Base-by-base conservation (phyloP, 2,113 vertebrate genomes). In the Scalopus aquaticus region DNA sequence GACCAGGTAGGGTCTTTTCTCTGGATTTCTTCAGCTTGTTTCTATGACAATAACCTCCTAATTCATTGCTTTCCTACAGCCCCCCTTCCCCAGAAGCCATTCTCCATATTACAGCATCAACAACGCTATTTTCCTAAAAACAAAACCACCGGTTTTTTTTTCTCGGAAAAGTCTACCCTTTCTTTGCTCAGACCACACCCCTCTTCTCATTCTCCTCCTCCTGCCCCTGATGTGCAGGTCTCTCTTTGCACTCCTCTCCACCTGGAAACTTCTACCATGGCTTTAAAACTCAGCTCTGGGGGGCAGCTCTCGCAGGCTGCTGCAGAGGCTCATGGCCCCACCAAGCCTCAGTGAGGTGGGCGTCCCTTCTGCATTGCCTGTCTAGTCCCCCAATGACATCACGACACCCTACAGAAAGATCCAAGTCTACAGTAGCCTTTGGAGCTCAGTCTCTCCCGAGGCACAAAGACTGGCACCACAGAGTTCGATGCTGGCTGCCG, bases 161-260 rank as follows among this genome's bases (percentile, higher is more conserved):
- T 39, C 87, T 12, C 17, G 9, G 30, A 35, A 73, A 0, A 26
- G 24, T 32, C 5, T 4, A 0, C 44, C 39, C 62, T n/a, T 51
- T 10, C 62, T n/a, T 51, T 10, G 44, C 60, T 35, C 2, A 0
- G 0, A 22, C 4, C 15, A 17, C 39, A 10, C 10, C 6, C 60
- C 22, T 26, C 30, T 44, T 6, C 37, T 2, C 15, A 0, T 9
- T n/a, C 42, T 7, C 35, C 13, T 46, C 35, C 32, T 7, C 0
- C 44, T 0, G 2, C 5, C 58, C 20, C 13, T 2, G 1, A n/a
- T n/a, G n/a, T n/a, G n/a, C n/a, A n/a, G n/a, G n/a, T n/a, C n/a
- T n/a, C 1, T 6, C 42, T 88, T 9, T 39, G 24, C 20, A 62
- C 22, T 70, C 70, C 9, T 44, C n/a, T 76, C 42, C 37, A 74